Evolutionary conservation across 2,797 vertebrate species (phyloP), one percentile per base, ranked within the genome.

Genomic region (Echiichthys vipera): DNA sequence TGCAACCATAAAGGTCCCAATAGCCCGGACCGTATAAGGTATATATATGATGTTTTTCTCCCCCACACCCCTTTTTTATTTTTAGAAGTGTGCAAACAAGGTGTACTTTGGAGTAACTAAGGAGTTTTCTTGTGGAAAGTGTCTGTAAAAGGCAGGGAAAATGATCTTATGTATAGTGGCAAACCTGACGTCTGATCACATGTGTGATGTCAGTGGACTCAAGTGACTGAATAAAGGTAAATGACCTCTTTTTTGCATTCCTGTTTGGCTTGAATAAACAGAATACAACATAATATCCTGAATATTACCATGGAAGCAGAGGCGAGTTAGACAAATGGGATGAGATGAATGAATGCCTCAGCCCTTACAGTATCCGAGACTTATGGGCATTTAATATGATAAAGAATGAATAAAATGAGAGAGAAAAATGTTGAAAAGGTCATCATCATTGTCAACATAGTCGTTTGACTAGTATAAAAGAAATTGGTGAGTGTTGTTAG

Each of bases 1-100:
- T 70, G 82, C 61, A 70, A 68, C 80, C 64, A 78, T 90, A 85
- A 91, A 90, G 71, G 66, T 62, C 76, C 49, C 65, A 79, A 75
- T 67, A 55, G 65, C 20, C 24, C 7, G 1, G 29, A 71, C 75
- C 62, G 17, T 84, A 83, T 71, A 73, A 77, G 78, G 80, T 63
- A 55, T 70, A 58, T 81, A 53, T 74, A 42, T 49, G 43, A 51
- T 77, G 61, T 71, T 76, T 81, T 56, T 36, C 37, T 56, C 57
- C 45, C 24, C 27, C 1, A 2, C 36, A 22, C 5, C 1, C 13
- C 1, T 7, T 27, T 74, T 80, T 62, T 70, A 77, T 80, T 89
- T 89, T 86, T 71, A 83, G 72, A 29, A 4, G 15, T n/a, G 25
- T 15, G 56, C 54, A 77, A 84, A 79, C 75, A 74, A 79, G 30